Conservation (phyloP, 2,113 vertebrate species). For the Callaeas wilsoni region DNA sequence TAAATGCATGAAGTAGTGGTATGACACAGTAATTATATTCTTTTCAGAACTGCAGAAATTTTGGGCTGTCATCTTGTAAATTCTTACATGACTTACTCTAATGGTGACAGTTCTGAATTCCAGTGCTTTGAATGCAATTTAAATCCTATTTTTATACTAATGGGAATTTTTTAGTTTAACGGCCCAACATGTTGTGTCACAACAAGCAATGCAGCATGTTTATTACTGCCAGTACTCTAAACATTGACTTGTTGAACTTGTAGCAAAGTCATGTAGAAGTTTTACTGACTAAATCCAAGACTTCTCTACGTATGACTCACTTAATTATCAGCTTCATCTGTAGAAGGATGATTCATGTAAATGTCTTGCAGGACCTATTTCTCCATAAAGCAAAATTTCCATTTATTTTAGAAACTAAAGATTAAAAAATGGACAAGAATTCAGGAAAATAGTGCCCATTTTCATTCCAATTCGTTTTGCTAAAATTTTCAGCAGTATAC, state of each 20-base stretch:
- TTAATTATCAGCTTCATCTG: background rate
- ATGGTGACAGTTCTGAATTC: background rate
- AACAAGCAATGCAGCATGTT: background rate
- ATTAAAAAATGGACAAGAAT: background rate
- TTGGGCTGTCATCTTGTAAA: background rate
- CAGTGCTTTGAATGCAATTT: background rate
- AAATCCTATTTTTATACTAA: background rate
- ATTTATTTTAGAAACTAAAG: background rate
- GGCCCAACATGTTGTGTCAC: background rate
- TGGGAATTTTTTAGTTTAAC: background rate
- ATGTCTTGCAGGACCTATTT: background rate
- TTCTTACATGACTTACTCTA: background rate
- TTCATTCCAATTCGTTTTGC: background rate
- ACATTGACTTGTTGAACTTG: background rate
- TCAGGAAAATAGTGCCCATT: background rate
- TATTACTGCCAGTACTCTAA: background rate
- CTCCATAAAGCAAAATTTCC: background rate
- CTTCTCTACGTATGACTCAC: background rate
- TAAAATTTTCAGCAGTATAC: background rate
- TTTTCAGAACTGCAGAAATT: background rate
- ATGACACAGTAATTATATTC: background rate
- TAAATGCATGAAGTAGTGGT: background rate
- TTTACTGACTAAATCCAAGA: background rate
- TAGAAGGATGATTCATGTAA: background rate
- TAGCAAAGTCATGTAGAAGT: background rate